A percentile compares a stretch with the other conserved stretches of the same genome.
Evolutionary conservation across 2,888 invertebrate genomes (phyloP).

Genomic region (Nemotelus pantherinus): DNA sequence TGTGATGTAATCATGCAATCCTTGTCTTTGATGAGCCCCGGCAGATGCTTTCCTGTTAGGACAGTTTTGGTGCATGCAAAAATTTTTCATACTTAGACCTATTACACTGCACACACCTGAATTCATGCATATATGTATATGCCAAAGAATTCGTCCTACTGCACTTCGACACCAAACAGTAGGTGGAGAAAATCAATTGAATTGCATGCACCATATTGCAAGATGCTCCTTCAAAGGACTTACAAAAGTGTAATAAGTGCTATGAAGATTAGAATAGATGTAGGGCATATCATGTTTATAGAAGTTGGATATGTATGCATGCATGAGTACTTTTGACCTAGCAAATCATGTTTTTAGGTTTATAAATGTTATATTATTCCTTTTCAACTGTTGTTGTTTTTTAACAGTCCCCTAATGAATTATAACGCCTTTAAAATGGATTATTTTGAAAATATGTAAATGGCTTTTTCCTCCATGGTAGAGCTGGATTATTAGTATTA

Average conservation of each 20-base stretch:
- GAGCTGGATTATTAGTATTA: no score
- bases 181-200: constrained; percentile 25
- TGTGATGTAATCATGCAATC: constrained; percentile 19
- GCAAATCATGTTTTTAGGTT: neutral
- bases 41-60: constrained; percentile 23
- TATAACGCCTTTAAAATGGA: no score
- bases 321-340: neutral
- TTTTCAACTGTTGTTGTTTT: no score
- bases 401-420: no score
- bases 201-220: constrained; percentile 16
- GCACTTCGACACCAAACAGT: constrained; percentile 5
- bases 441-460: no score
- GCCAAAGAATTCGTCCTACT: neutral
- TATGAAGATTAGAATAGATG: no score
- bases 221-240: constrained; percentile 7
- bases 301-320: no score
- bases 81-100: neutral
- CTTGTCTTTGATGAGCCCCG: constrained; percentile 16
- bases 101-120: neutral
- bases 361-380: no score
- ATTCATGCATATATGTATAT: neutral
- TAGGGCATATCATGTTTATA: no score
- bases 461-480: no score
- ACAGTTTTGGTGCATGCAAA: neutral
- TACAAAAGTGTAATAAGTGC: neutral